Evolutionary conservation across 2,113 vertebrate species (phyloP), one percentile per base, ranked within the genome.

Genomic region (Carassius carassius): DNA sequence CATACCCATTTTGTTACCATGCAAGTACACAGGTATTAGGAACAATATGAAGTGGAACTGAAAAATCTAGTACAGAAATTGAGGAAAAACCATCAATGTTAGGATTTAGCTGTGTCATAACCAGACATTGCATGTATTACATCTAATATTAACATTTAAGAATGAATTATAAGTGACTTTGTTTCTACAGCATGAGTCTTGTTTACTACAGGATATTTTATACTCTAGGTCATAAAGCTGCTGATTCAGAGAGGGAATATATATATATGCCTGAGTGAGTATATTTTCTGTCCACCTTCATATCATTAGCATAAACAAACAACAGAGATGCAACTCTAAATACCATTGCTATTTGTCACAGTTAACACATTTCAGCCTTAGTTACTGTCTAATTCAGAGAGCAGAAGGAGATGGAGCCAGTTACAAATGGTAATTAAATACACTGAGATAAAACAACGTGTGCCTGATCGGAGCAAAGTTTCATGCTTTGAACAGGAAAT

Each of bases 271-370:
- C n/a, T 80, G 13, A 17, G 37, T 54, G 79, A 19, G 32, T 78
- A 37, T 35, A 54, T 54, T 13, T 29, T 72, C 29, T 82, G 63
- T 69, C 41, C 44, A 81, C 25, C 62, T 67, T 47, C 23, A 69
- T 54, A 32, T 54, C 23, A 82, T 82, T 58, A 41, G 47, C 49
- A 58, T 58, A 82, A 72, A 56, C 49, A 47, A 41, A 72, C 47
- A 82, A 58, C 19, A 72, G 78, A 81, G 62, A 51, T 67, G 62
- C 78, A 81, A 21, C 44, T 67, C 23, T 69, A 69, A 69, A 81
- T 81, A 69, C 16, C 62, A 81, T 25, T 67, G 62, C 44, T 25
- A 67, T 81, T 81, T 32, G 62, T 67, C 62, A 69, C 25, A 69
- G 41, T 81, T 67, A 69, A 51, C 78, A 29, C 60, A 47, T 14